These are phyloP conservation scores for Knipowitschia caucasica DNA, from an alignment of 2,797 vertebrate genomes.

Conservation along the genomic window DNA sequence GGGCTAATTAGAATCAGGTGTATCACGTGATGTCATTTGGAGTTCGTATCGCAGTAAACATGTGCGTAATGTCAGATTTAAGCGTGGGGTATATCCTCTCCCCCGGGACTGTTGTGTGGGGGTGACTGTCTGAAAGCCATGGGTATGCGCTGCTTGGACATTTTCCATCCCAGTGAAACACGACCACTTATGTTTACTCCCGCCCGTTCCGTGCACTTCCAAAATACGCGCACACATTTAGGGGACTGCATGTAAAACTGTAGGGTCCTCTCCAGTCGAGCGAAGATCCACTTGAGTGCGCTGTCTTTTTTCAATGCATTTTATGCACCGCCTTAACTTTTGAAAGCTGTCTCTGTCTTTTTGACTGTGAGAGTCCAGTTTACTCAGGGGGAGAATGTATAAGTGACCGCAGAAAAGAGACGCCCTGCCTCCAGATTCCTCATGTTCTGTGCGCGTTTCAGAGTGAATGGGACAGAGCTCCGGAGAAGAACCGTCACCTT, in stretches of 20 bases:
- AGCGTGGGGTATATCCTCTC: too few relatives aligned
- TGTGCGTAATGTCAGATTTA: too few relatives aligned
- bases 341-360: neutral
- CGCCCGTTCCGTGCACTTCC: conserved; percentile 10
- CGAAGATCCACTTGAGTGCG: too few relatives aligned
- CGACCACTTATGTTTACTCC: conserved; percentile 46
- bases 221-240: conserved; percentile 21
- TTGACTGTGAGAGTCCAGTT: conserved; percentile 26
- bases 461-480: conserved; percentile 18
- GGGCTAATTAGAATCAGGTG: conserved; percentile 12
- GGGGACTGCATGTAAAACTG: conserved; percentile 9
- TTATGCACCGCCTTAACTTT: conserved; percentile 51
- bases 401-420: conserved; percentile 47
- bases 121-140: conserved; percentile 11
- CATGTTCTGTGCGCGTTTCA: conserved; percentile 47
- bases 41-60: conserved; percentile 11
- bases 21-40: conserved; percentile 5
- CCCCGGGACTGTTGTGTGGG: conserved; percentile 20
- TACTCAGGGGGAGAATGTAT: conserved; percentile 33
- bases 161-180: conserved; percentile 48
- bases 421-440: conserved; percentile 77
- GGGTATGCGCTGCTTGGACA: conserved; percentile 29
- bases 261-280: conserved; percentile 67
- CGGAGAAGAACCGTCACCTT: conserved; percentile 10
- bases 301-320: too few relatives aligned